A percentile compares a stretch with the other conserved stretches of the same genome.
Evolutionary conservation across 2,888 invertebrate genomes (phyloP).

Genomic region (Hemicrepidius hirtus): DNA sequence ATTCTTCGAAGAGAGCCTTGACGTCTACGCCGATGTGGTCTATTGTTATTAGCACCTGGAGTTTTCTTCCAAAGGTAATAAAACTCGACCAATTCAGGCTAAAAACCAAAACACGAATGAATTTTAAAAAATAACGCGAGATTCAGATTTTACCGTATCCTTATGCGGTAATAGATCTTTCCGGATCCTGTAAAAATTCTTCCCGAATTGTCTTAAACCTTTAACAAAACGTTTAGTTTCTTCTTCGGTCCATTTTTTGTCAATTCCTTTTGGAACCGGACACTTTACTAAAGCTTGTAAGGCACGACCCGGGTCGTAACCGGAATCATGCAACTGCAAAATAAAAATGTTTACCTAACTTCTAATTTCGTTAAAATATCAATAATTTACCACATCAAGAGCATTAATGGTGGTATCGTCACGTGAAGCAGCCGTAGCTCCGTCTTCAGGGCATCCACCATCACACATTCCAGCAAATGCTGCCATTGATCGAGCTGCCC

Average conservation of each 20-base stretch:
- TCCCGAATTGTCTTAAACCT: conserved; percentile 98
- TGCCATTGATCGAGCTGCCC: conserved; percentile 98
- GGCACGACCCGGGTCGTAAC: conserved; percentile 97
- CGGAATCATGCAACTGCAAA: conserved; percentile 91
- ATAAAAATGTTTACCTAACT: background rate
- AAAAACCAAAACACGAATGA: conserved; percentile 54
- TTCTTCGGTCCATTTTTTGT: conserved; percentile 98
- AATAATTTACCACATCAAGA: conserved; percentile 85
- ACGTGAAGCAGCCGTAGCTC: conserved; percentile 96
- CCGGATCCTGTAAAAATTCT: conserved; percentile 98
- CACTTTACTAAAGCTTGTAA: conserved; percentile 97
- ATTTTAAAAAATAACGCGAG: background rate
- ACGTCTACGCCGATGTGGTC: conserved; percentile 92
- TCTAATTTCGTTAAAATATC: conserved; percentile 1
- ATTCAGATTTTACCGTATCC: conserved; percentile 83
- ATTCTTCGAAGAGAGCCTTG: conserved; percentile 92
- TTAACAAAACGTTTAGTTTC: conserved; percentile 99
- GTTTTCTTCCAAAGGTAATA: conserved; percentile 99
- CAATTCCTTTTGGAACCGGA: conserved; percentile 97
- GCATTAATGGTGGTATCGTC: conserved; percentile 99
- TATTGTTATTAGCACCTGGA: conserved; percentile 96
- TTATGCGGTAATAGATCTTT: conserved; percentile 97
- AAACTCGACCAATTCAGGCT: conserved; percentile 97
- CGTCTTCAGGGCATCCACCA: conserved; percentile 97
- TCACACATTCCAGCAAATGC: conserved; percentile 99